Evolutionary conservation across 2,797 vertebrate species (phyloP).

Genomic region (Stomatorhinus walkeri): DNA sequence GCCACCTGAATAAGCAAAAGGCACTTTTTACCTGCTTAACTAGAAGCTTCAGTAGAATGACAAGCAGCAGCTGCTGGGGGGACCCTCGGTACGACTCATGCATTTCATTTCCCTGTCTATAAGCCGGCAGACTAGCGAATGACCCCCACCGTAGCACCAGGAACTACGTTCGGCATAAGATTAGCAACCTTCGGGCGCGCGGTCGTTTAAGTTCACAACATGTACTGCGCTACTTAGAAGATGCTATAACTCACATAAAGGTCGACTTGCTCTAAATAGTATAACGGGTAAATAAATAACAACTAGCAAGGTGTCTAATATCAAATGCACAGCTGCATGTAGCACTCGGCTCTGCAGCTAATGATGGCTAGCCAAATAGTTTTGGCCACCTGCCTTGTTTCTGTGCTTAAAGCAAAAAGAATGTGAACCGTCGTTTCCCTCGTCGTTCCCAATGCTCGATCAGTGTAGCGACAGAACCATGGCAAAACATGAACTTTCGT

Average conservation of each 20-base stretch:
- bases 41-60: neutral
- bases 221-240: neutral
- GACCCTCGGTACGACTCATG: neutral
- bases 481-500: conserved; percentile 25
- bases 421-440: conserved; percentile 41
- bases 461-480: conserved; percentile 55
- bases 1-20: neutral
- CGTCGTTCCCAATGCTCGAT: conserved; percentile 23
- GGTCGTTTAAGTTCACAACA: neutral
- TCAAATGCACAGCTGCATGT: neutral
- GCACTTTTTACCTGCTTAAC: neutral
- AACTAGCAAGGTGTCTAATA: neutral
- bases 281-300: neutral
- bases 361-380: neutral
- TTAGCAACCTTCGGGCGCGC: neutral
- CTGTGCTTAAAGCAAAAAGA: conserved; percentile 47
- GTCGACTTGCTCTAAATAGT: neutral
- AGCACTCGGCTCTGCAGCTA: neutral
- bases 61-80: neutral
- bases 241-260: neutral
- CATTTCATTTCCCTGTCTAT: neutral
- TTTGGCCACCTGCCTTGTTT: conserved; percentile 56
- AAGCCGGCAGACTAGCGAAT: neutral
- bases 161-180: neutral
- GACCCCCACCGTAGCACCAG: neutral